Percentiles rank a stretch among this genome's conserved stretches.
Conservation (phyloP, 2,888 invertebrate species). For the Aromia moschata region DNA sequence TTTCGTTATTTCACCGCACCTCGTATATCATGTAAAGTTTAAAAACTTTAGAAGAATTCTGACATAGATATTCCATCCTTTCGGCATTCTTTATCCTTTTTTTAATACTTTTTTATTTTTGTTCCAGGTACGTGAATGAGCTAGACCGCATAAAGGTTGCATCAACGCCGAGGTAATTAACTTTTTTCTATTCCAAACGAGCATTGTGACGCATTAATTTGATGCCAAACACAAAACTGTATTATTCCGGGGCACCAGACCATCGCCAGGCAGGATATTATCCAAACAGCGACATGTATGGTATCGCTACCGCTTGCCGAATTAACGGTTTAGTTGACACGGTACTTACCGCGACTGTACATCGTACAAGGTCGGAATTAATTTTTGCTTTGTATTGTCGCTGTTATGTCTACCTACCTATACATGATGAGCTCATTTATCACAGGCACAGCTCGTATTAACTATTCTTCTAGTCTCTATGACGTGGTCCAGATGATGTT, state of each 20-base stretch:
- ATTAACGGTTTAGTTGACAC: constrained; percentile 15
- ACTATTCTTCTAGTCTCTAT: no score
- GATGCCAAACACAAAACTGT: constrained; percentile 7
- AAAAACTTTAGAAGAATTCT: no score
- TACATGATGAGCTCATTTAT: no score
- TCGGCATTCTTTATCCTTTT: no score
- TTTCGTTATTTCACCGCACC: no score
- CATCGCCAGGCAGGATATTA: constrained; percentile 25
- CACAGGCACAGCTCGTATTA: no score
- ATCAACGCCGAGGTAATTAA: constrained; percentile 7
- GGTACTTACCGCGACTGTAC: background rate
- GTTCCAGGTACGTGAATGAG: constrained; percentile 11
- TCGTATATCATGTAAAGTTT: no score
- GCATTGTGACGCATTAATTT: constrained; percentile 2
- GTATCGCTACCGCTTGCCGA: constrained; percentile 1
- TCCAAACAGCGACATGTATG: constrained; percentile 6
- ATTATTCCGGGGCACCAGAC: constrained; percentile 12
- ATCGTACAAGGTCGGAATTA: background rate
- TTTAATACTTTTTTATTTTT: constrained; percentile 1
- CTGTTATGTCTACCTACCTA: no score
- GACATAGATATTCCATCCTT: no score
- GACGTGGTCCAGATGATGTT: no score
- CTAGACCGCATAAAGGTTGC: background rate
- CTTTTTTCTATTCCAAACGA: background rate
- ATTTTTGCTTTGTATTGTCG: background rate